These are phyloP conservation scores for Gallirallus australis DNA, from an alignment of 2,797 vertebrate species.

Conservation along the genomic window DNA sequence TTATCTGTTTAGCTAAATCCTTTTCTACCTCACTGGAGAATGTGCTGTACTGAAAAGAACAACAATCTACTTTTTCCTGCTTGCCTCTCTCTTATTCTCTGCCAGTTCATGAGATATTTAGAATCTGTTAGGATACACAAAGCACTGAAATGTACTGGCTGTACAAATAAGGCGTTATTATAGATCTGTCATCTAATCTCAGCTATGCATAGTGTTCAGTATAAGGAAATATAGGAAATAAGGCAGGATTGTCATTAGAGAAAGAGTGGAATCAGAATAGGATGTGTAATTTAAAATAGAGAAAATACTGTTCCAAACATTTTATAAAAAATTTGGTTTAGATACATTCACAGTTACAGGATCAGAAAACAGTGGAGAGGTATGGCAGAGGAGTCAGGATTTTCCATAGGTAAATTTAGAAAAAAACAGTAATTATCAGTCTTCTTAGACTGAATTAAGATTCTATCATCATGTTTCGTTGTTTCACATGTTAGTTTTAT, in stretches of 20 bases:
- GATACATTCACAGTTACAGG: not conserved
- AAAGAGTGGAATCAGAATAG: not conserved
- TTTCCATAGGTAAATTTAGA: not conserved
- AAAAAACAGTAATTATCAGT: not conserved
- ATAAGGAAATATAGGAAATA: fast-evolving
- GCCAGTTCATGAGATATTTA: not conserved
- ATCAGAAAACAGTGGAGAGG: not conserved
- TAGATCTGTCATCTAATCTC: not conserved
- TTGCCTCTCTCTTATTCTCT: not conserved
- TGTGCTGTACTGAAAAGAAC: not conserved
- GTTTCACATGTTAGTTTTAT: not conserved
- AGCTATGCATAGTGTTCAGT: not conserved
- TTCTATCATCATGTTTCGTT: not conserved
- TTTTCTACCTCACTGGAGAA: not conserved
- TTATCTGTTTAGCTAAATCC: not conserved
- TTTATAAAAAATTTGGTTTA: not conserved
- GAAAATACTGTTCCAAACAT: not conserved
- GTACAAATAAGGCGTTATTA: not conserved
- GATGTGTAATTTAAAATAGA: not conserved
- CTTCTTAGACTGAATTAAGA: not conserved
- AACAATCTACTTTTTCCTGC: not conserved
- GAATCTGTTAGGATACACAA: not conserved
- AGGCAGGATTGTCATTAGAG: not conserved
- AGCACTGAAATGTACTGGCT: not conserved
- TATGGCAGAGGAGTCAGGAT: not conserved